Evolutionary conservation across 2,797 vertebrate genomes (phyloP), one percentile per base, ranked within the genome.

Genomic region (Peromyscus attwateri): DNA sequence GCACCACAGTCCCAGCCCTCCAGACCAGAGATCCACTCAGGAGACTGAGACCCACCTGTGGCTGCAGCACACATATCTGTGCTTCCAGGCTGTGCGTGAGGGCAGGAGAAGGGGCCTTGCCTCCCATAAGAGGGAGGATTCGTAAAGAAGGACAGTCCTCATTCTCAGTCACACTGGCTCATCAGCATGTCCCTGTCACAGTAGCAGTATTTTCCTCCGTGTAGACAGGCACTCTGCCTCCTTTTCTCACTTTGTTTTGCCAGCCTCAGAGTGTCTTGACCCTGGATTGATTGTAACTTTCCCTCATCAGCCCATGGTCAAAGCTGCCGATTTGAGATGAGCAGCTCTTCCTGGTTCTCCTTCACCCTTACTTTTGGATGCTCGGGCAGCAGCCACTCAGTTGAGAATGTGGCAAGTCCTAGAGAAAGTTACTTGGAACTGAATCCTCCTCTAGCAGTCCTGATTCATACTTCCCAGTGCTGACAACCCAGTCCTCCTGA

Each of bases 371-470:
- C 31, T 17, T 34, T 89, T 85, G 77, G 5, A 85, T 80, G 55
- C 84, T 92, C 29, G 40, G 87, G 62, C 83, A 77, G 27, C 91
- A 88, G 66, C 43, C 66, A 34, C 89, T 95, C 79, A 79, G 31
- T 49, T 94, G 70, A 96, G 92, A 25, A 95, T 81, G 85, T 57
- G 46, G 27, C 16, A 87, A 81, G 81, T 57, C 70, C 79, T 94
- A 80, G 91, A 95, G 92, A 89, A 93, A 3, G 91, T 27, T 92
- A 81, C 8, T 77, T 81, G 93, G 85, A 97, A 87, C 68, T 27
- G 49, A 93, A 25, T 62, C 88, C 55, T 87, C 34, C 79, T 92
- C 70, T 27, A 46, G 66, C 76, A 89, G 52, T 77, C 40, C 92
- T 89, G 13, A 31, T 75, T 82, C 73, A 19, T 77, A 17, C 70